Conservation (phyloP, 2,888 invertebrate species). For the Dioctria linearis region DNA sequence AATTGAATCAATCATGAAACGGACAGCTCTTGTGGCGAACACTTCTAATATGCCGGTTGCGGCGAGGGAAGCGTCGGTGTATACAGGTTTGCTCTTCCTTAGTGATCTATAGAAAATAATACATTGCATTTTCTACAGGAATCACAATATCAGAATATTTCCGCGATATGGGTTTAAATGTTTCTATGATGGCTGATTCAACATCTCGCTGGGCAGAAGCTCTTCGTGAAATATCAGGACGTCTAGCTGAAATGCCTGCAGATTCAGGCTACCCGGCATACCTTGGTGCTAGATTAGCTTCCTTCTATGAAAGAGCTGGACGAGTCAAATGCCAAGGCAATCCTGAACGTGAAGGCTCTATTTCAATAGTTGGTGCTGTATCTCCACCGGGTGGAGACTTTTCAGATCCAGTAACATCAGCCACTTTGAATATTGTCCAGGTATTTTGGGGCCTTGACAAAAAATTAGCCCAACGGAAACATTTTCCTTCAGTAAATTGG, state of each 20-base stretch:
- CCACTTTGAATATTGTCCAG: conserved; percentile 98
- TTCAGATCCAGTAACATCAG: conserved; percentile 99
- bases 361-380: conserved; percentile 99
- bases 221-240: conserved; percentile 97
- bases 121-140: background rate
- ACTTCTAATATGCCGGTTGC: conserved; percentile 99
- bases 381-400: conserved; percentile 99
- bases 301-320: conserved; percentile 99
- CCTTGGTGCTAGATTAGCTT: conserved; percentile 96
- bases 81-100: conserved; percentile 79
- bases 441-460: conserved; percentile 99
- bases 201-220: conserved; percentile 99
- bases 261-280: conserved; percentile 99
- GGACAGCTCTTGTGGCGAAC: conserved; percentile 98
- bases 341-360: conserved; percentile 98
- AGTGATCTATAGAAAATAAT: conserved; percentile 29
- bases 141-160: conserved; percentile 99
- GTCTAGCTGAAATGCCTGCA: conserved; percentile 99
- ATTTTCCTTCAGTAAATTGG: conserved; percentile 99
- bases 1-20: conserved; percentile 99
- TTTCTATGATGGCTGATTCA: conserved; percentile 99
- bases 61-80: conserved; percentile 99
- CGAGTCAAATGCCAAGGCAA: conserved; percentile 97
- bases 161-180: conserved; percentile 99
- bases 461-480: conserved; percentile 98